phyloP scores from a whole-genome alignment of 2,113 vertebrate species.

The Sinocyclocheilus maitianheensis region DNA sequence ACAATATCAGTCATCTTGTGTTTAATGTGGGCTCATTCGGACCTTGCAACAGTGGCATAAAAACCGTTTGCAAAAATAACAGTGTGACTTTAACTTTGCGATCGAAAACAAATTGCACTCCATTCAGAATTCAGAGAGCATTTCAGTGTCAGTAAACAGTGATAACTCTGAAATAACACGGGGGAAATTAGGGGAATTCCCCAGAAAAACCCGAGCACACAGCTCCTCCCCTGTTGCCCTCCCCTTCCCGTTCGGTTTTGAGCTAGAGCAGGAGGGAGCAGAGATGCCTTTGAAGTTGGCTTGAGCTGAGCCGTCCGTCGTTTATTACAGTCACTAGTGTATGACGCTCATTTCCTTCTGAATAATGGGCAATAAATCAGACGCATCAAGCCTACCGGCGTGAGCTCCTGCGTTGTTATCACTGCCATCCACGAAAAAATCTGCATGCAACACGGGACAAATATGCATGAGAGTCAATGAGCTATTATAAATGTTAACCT shows the following conservation, averaged over 20 bases:
- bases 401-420: slow-evolving; percentile 39
- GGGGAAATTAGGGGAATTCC: slow-evolving; percentile 65
- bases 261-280: slow-evolving; percentile 18
- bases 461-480: slow-evolving; percentile 65
- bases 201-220: slow-evolving; percentile 56
- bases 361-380: slow-evolving; percentile 71
- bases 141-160: slow-evolving; percentile 55
- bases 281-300: slow-evolving; percentile 57
- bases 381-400: slow-evolving; percentile 41
- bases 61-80: not conserved
- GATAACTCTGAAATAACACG: slow-evolving; percentile 64
- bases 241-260: slow-evolving; percentile 61
- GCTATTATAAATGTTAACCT: not conserved
- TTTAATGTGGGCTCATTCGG: slow-evolving; percentile 2
- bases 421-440: slow-evolving; percentile 54
- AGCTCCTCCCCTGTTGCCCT: slow-evolving; percentile 48
- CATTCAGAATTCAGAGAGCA: slow-evolving; percentile 23
- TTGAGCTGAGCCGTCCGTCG: slow-evolving; percentile 52
- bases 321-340: slow-evolving; percentile 72
- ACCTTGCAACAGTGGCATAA: not conserved
- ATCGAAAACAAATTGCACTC: not conserved
- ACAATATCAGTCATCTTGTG: not conserved
- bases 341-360: slow-evolving; percentile 70
- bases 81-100: not conserved
- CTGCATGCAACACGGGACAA: slow-evolving; percentile 58